A percentile compares a stretch with the other conserved stretches of the same genome.
These are phyloP conservation scores for Hoplostethus mediterraneus DNA, from an alignment of 2,797 vertebrate species.

Conservation along the genomic window DNA sequence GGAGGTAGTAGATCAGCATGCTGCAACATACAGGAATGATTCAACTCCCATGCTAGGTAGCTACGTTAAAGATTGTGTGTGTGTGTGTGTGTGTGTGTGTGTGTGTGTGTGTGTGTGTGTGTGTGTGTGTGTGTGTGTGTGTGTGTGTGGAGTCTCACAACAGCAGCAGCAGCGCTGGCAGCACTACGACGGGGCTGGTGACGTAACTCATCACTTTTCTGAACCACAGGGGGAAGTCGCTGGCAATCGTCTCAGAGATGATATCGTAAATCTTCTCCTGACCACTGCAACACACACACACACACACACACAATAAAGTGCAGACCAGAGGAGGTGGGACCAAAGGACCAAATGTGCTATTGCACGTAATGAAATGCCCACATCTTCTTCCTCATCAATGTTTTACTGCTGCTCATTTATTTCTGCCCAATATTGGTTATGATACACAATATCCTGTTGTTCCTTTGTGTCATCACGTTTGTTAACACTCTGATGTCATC, in stretches of 20 bases:
- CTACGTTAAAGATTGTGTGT: background rate
- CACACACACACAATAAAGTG: constrained; percentile 13
- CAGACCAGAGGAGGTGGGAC: background rate
- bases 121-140: constrained; percentile 7
- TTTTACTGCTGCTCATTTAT: too few relatives aligned
- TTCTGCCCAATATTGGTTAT: too few relatives aligned
- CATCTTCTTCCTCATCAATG: too few relatives aligned
- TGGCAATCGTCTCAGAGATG: constrained; percentile 92
- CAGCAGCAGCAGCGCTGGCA: constrained; percentile 92
- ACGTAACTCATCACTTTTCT: constrained; percentile 90
- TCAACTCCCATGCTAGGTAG: background rate
- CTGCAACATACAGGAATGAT: constrained; percentile 77
- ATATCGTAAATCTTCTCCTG: constrained; percentile 99
- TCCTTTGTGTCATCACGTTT: too few relatives aligned
- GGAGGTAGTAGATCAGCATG: constrained; percentile 98
- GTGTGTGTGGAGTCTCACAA: constrained; percentile 87
- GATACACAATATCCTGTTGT: too few relatives aligned
- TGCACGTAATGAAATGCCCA: too few relatives aligned
- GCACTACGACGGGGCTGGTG: constrained; percentile 94
- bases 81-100: background rate
- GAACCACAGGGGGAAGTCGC: constrained; percentile 94
- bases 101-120: constrained; percentile 9
- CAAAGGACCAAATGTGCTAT: background rate
- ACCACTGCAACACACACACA: constrained; percentile 78
- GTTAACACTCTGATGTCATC: too few relatives aligned